phyloP scores from a whole-genome alignment of 2,888 invertebrate species.

The Eurois occulta region DNA sequence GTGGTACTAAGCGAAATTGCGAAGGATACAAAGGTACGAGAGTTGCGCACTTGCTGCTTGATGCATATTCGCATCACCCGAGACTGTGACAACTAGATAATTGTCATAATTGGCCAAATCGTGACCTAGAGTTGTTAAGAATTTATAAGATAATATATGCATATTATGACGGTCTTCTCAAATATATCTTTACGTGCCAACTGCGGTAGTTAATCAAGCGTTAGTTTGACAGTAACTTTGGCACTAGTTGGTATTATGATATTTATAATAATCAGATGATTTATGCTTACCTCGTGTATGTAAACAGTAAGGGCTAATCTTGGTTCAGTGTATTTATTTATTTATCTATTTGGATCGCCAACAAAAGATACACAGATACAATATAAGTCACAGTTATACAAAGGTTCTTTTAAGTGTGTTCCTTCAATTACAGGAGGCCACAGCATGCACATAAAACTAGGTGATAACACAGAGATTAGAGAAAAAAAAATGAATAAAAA shows the following conservation, averaged over 20 bases:
- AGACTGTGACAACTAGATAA: not conserved
- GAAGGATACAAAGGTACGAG: not conserved
- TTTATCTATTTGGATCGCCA: too few species aligned
- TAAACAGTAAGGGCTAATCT: not conserved
- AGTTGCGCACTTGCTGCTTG: not conserved
- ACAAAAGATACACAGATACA: too few species aligned
- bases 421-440: too few species aligned
- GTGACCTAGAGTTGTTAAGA: not conserved
- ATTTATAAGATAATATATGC: not conserved
- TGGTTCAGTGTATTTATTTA: too few species aligned
- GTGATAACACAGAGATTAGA: too few species aligned
- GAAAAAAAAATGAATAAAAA: too few species aligned
- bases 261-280: slow-evolving; percentile 20
- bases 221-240: slow-evolving; percentile 17
- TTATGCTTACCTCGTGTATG: slow-evolving; percentile 18
- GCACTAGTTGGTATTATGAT: slow-evolving; percentile 23
- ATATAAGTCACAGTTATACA: too few species aligned
- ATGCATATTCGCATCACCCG: not conserved
- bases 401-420: too few species aligned
- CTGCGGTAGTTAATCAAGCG: slow-evolving; percentile 35
- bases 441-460: too few species aligned
- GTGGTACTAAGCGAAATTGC: not conserved
- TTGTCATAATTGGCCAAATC: not conserved
- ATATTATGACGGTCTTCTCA: too few species aligned
- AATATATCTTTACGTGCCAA: not conserved